A percentile compares a stretch with the other conserved stretches of the same genome.
These are phyloP conservation scores for Lagopus muta DNA, from an alignment of 2,113 vertebrate genomes.

Conservation along the genomic window DNA sequence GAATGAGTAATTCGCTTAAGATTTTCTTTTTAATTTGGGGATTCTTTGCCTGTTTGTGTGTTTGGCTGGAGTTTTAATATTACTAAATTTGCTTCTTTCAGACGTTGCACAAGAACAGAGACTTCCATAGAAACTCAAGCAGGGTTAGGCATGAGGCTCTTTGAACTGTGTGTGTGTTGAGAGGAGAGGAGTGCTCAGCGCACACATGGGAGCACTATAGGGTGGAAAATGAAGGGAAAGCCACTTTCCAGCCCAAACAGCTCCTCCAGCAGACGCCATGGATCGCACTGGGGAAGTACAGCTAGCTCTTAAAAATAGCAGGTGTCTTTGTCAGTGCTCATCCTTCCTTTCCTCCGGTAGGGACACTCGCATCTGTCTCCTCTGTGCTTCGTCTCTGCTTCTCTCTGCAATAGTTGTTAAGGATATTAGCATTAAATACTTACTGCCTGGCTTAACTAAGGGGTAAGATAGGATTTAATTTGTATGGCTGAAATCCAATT, in stretches of 20 bases:
- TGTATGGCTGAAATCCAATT: slow-evolving; percentile 79
- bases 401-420: slow-evolving; percentile 67
- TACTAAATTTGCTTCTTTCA: slow-evolving; percentile 37
- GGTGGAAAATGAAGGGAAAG: neutral
- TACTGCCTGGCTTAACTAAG: slow-evolving; percentile 76
- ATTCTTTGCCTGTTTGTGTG: slow-evolving; percentile 18
- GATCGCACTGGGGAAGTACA: neutral
- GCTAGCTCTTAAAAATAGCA: neutral
- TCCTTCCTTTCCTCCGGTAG: neutral
- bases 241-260: neutral
- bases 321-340: neutral
- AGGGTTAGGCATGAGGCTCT: slow-evolving; percentile 39
- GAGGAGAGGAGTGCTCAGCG: neutral
- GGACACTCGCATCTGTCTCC: neutral
- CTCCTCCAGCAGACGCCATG: neutral
- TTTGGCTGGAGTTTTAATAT: slow-evolving; percentile 49
- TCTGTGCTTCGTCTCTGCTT: slow-evolving; percentile 41
- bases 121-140: neutral
- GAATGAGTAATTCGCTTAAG: slow-evolving; percentile 23
- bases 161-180: neutral
- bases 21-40: slow-evolving; percentile 43
- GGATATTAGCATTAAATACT: slow-evolving; percentile 77
- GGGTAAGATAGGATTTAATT: slow-evolving; percentile 78
- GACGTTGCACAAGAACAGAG: slow-evolving; percentile 53
- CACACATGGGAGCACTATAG: neutral